A percentile compares a stretch with the other conserved stretches of the same genome.
Conservation (phyloP, 2,113 vertebrate species). For the Nasalis larvatus region DNA sequence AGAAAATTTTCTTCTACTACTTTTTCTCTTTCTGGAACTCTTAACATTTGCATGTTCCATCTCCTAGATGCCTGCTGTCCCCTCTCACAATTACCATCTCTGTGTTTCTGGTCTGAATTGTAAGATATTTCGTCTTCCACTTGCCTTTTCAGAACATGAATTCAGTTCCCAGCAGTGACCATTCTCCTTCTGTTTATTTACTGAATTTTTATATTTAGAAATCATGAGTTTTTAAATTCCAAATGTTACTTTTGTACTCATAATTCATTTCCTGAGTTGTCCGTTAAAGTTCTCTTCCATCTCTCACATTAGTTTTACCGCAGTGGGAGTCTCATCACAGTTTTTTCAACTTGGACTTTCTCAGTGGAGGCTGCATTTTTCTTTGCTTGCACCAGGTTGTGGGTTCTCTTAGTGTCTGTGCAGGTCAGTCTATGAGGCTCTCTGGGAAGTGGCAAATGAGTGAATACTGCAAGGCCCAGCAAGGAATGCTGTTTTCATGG, state of each 20-base stretch:
- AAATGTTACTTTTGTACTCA: background rate
- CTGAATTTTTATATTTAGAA: slow-evolving; percentile 29
- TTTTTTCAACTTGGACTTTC: background rate
- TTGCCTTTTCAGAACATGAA: slow-evolving; percentile 26
- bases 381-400: background rate
- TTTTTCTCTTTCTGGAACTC: background rate
- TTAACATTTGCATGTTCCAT: background rate
- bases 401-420: background rate
- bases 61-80: background rate
- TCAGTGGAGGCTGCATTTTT: background rate
- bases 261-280: background rate
- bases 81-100: background rate
- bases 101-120: background rate
- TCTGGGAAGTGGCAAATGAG: background rate
- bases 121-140: slow-evolving; percentile 6
- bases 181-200: background rate
- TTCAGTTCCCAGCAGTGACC: slow-evolving; percentile 2
- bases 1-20: background rate
- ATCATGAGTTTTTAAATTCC: background rate
- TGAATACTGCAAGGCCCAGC: background rate
- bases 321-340: background rate
- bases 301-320: background rate
- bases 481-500: background rate
- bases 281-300: background rate
- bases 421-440: background rate